Conservation (phyloP, 2,797 vertebrate species). For the Mormyrus hasselquistii region DNA sequence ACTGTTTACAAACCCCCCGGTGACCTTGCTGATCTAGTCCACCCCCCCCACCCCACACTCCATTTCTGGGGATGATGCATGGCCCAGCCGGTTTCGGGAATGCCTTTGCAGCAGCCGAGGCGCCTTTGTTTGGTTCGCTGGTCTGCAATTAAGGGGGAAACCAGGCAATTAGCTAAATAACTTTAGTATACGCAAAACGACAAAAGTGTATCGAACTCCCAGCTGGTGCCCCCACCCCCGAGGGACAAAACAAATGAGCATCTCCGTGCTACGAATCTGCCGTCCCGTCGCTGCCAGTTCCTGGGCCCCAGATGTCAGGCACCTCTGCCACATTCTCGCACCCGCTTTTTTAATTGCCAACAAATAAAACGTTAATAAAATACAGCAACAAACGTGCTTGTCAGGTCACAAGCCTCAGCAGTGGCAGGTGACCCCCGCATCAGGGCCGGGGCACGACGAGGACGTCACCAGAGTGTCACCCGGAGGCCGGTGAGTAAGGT, state of each 20-base stretch:
- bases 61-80: neutral
- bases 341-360: neutral
- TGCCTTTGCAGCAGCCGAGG: neutral
- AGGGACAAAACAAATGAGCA: conserved; percentile 40
- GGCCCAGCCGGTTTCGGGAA: neutral
- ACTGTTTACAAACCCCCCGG: neutral
- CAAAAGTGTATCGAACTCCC: conserved; percentile 35
- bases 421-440: neutral
- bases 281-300: conserved; percentile 27
- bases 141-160: conserved; percentile 14
- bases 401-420: neutral
- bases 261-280: conserved; percentile 37
- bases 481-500: neutral
- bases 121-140: neutral
- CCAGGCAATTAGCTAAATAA: conserved; percentile 56
- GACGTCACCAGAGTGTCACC: neutral
- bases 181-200: conserved; percentile 44
- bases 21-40: neutral
- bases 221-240: conserved; percentile 41
- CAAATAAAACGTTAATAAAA: neutral
- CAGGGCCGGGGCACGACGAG: neutral
- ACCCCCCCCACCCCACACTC: neutral
- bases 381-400: neutral
- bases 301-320: conserved; percentile 30
- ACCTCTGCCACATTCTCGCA: neutral